Conservation (phyloP, 2,797 vertebrate species). For the Ateles fusciceps region DNA sequence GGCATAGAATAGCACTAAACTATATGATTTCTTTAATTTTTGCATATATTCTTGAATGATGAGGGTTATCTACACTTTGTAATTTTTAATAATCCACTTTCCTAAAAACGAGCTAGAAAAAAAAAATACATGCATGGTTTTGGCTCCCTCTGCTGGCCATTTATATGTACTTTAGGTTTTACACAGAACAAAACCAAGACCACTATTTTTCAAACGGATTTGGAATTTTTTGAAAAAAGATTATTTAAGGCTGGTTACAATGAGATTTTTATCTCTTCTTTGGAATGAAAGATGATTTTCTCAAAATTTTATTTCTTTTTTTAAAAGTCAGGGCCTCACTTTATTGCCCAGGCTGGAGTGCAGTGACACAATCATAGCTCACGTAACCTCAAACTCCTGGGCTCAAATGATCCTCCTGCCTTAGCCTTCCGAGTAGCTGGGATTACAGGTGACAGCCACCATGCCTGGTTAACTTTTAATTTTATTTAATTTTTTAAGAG, state of each 20-base stretch:
- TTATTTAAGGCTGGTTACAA: not conserved
- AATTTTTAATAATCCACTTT: not conserved
- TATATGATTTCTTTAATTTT: not conserved
- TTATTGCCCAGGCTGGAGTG: not conserved
- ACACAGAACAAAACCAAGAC: not conserved
- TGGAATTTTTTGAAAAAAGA: not conserved
- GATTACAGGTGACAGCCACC: not conserved
- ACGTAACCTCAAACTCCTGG: not conserved
- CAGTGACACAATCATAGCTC: not conserved
- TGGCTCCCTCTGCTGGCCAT: constrained; percentile 64
- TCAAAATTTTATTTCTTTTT: not conserved
- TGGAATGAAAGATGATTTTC: not conserved
- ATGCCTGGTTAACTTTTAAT: not conserved
- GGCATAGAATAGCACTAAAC: not conserved
- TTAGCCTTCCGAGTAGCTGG: not conserved
- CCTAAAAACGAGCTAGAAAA: not conserved
- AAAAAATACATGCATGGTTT: not conserved
- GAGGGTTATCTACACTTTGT: not conserved
- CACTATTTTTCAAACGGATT: not conserved
- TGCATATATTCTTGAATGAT: not conserved
- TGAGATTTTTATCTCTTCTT: not conserved
- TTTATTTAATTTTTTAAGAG: not conserved
- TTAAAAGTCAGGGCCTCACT: not conserved
- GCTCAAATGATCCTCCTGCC: not conserved
- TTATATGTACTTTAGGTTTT: constrained; percentile 6